These are phyloP conservation scores for Rotaria sp. DNA, from an alignment of 2,888 invertebrate genomes.

Conservation along the genomic window DNA sequence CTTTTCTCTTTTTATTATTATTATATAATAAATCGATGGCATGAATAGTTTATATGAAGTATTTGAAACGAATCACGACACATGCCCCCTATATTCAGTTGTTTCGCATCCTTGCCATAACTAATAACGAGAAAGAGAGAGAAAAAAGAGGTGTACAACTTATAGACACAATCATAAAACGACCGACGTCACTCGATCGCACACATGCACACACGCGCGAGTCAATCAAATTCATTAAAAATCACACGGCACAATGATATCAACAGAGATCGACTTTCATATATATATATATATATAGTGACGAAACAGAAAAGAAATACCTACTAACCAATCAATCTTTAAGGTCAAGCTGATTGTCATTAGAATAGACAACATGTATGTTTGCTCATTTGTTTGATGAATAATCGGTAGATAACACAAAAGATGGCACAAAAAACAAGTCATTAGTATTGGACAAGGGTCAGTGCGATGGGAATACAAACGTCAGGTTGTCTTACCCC, in stretches of 20 bases:
- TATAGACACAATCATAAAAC: slow-evolving; percentile 7
- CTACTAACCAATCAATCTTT: background rate
- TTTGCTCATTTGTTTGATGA: slow-evolving; percentile 24
- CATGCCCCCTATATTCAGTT: background rate
- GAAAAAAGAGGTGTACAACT: slow-evolving; percentile 15
- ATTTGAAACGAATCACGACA: slow-evolving; percentile 13
- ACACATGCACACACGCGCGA: background rate
- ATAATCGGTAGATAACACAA: slow-evolving; percentile 19
- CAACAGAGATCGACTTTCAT: slow-evolving; percentile 22
- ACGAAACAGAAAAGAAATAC: slow-evolving; percentile 19
- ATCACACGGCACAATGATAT: slow-evolving; percentile 19
- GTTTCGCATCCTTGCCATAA: slow-evolving; percentile 24
- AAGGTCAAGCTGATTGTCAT: slow-evolving; percentile 18
- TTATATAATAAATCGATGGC: background rate
- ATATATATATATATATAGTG: background rate
- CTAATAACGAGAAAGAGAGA: background rate
- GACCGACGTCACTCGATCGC: slow-evolving; percentile 22
- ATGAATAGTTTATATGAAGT: background rate
- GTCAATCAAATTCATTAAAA: slow-evolving; percentile 22
- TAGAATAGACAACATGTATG: slow-evolving; percentile 2
- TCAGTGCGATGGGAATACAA: slow-evolving; percentile 22
- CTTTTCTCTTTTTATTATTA: background rate
- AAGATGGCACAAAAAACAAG: slow-evolving; percentile 22
- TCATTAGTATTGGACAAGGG: slow-evolving; percentile 21
- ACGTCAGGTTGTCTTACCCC: slow-evolving; percentile 24